phyloP scores from a whole-genome alignment of 2,888 invertebrate genomes.

The Acrobasis suavella region DNA sequence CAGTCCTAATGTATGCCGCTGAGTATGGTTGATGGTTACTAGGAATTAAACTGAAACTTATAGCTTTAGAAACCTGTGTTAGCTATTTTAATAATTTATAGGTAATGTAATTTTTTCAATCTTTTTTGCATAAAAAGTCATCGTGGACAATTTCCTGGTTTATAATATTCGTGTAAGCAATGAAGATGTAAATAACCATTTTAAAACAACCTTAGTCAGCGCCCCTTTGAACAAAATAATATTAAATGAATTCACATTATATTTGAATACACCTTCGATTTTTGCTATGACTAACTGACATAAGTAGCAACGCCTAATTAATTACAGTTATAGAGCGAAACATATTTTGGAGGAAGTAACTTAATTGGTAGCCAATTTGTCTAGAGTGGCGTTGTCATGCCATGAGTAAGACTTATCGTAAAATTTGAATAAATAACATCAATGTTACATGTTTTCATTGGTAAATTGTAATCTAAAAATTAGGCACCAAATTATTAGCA shows the following conservation, averaged over 20 bases:
- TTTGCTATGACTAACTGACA: background rate
- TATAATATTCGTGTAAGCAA: background rate
- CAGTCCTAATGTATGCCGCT: conserved; percentile 6
- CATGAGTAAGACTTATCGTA: conserved; percentile 25
- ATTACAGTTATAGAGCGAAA: conserved; percentile 1
- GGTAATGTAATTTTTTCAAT: conserved; percentile 9
- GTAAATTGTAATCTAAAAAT: conserved; percentile 42
- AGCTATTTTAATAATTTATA: conserved; percentile 15
- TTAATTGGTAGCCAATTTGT: background rate
- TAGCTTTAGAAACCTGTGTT: conserved; percentile 19
- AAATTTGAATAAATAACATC: conserved; percentile 41
- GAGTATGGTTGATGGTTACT: conserved; percentile 21
- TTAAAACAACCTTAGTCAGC: conserved; percentile 18
- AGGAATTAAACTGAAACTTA: conserved; percentile 13
- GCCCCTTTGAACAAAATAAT: background rate
- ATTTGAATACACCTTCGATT: conserved; percentile 14
- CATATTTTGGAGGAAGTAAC: background rate
- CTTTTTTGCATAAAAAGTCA: background rate
- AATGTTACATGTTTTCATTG: conserved; percentile 52
- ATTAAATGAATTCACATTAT: background rate
- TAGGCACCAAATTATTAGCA: conserved; percentile 47
- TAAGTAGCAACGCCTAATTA: conserved; percentile 7
- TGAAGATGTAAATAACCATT: conserved; percentile 15
- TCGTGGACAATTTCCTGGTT: conserved; percentile 3
- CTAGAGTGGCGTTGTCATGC: background rate